Conservation (phyloP, 2,113 vertebrate genomes). For the Myrmecobius fasciatus region DNA sequence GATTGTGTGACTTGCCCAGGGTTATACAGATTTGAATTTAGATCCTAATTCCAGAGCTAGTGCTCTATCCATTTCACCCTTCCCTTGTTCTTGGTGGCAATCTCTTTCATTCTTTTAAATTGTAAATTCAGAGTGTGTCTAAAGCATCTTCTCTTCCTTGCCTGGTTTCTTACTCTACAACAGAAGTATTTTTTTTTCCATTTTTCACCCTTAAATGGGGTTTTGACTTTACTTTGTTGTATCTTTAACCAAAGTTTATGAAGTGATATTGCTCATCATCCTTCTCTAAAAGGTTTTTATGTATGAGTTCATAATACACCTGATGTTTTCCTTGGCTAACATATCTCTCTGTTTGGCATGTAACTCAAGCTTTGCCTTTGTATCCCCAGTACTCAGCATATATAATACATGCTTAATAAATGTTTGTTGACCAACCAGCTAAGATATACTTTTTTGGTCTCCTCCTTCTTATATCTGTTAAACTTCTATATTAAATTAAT, state of each 20-base stretch:
- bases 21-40: too few relatives aligned
- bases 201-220: not conserved
- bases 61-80: too few relatives aligned
- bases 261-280: not conserved
- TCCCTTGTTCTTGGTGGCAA: not conserved
- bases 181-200: not conserved
- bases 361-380: not conserved
- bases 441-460: not conserved
- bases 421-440: not conserved
- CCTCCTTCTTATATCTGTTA: not conserved
- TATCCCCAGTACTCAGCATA: not conserved
- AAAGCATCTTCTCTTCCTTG: not conserved
- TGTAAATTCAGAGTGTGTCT: not conserved
- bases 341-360: not conserved
- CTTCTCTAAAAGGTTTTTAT: not conserved
- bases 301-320: not conserved
- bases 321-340: not conserved
- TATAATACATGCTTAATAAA: not conserved
- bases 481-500: not conserved
- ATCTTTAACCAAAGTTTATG: not conserved
- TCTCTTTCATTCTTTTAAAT: not conserved
- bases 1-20: too few relatives aligned
- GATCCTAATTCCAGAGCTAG: too few relatives aligned
- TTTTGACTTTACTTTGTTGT: not conserved
- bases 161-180: not conserved